Percentiles rank a stretch among this genome's conserved stretches.
phyloP scores from a whole-genome alignment of 2,113 vertebrate genomes.

The Calyptommatus sinebrachiatus region DNA sequence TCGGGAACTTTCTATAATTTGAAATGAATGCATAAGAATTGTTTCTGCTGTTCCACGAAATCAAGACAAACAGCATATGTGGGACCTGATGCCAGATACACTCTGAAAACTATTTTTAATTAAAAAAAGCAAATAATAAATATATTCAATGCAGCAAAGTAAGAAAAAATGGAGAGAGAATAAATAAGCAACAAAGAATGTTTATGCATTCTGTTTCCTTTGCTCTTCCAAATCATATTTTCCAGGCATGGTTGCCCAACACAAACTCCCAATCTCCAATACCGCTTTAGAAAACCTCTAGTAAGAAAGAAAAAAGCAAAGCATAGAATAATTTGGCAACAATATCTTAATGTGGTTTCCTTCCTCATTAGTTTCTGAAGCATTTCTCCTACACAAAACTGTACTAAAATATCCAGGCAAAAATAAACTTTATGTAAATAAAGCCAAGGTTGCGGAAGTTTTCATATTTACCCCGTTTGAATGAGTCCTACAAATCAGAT shows the following conservation, averaged over 20 bases:
- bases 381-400: slow-evolving; percentile 1
- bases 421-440: background rate
- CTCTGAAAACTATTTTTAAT: background rate
- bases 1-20: background rate
- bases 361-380: slow-evolving; percentile 37
- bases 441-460: background rate
- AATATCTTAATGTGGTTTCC: slow-evolving; percentile 48
- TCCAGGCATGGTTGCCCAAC: slow-evolving; percentile 36
- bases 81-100: slow-evolving; percentile 15
- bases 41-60: background rate
- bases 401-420: background rate
- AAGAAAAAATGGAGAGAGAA: slow-evolving; percentile 56
- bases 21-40: background rate
- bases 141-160: slow-evolving; percentile 40
- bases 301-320: background rate
- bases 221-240: slow-evolving; percentile 23
- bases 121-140: slow-evolving; percentile 51
- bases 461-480: background rate
- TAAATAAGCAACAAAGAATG: slow-evolving; percentile 54
- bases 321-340: background rate
- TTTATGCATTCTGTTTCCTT: slow-evolving; percentile 55
- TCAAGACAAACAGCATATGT: background rate
- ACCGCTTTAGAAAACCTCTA: slow-evolving; percentile 7
- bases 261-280: slow-evolving; percentile 39
- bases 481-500: too few species aligned